Evolutionary conservation across 2,113 vertebrate species (phyloP), one percentile per base, ranked within the genome.

Genomic region (Notechis scutatus): DNA sequence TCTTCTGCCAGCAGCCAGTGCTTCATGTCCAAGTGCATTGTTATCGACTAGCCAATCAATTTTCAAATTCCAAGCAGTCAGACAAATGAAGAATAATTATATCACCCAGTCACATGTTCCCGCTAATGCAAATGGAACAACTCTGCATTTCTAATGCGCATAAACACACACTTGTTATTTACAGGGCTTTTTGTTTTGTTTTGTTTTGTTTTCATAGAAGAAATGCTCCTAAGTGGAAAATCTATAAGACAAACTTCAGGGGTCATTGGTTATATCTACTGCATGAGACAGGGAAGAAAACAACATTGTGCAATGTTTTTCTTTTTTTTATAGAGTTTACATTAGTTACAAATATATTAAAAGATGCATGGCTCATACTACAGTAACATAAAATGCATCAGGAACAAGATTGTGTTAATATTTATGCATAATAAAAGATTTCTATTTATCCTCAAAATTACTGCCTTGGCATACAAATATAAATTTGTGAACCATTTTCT

Each of bases 1-100:
- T 61, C 23, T 56, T n/a, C 81, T 90, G 50, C 57, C 4, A 50
- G 88, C 94, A 94, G 92, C 81, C 91, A 56, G 89, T 90, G 87
- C 91, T 94, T 86, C 54, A 1, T 87, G 93, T 92, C 95, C 94
- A 57, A 95, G 88, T n/a, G 21, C 87, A 42, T 24, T 34, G 0
- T 12, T 89, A 96, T 94, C 4, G 96, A 97, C 93, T 91, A 0
- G 0, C 69, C 91, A 94, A 97, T 97, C 95, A 87, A 95, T 97
- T 92, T 94, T 23, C 93, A 7, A 94, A 96, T 15, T 81, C 26
- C 88, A 23, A 95, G 94, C 95, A 96, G 95, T 64, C 5, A 9
- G 92, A 92, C 50, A 89, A 21, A 87, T 95, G 95, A 95, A 92
- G 94, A 96, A 95, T 93, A 94, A 96, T 95, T 92, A 52, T 0